These are phyloP conservation scores for Cryptomyrus ogoouensis DNA, from an alignment of 2,113 vertebrate species.

Conservation along the genomic window DNA sequence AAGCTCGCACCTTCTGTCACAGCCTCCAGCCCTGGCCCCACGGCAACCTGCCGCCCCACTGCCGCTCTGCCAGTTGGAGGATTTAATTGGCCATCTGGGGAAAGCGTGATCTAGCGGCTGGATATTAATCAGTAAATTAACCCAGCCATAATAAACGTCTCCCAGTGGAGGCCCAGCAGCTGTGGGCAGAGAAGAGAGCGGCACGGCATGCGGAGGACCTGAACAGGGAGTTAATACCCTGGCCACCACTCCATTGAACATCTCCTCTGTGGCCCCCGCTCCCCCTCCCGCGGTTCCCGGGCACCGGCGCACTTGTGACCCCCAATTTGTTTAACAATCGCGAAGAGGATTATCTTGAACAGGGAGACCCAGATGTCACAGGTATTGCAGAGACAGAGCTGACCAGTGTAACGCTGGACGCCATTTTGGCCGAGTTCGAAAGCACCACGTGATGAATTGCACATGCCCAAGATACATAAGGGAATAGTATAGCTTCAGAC, in stretches of 20 bases:
- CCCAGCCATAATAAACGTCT: conserved; percentile 96
- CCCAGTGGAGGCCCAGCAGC: conserved; percentile 79
- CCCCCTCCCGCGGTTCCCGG: conserved; percentile 47
- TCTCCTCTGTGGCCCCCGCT: conserved; percentile 66
- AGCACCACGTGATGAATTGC: conserved; percentile 42
- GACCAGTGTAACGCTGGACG: conserved; percentile 47
- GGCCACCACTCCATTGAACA: conserved; percentile 63
- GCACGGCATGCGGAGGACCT: conserved; percentile 59
- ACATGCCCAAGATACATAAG: background rate
- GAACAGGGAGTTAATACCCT: conserved; percentile 61
- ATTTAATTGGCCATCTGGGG: conserved; percentile 99
- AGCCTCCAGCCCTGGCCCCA: conserved; percentile 79
- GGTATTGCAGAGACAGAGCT: conserved; percentile 51
- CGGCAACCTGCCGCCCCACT: conserved; percentile 90
- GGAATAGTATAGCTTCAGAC: background rate
- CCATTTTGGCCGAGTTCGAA: conserved; percentile 39
- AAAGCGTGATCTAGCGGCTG: conserved; percentile 98
- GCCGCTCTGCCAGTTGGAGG: conserved; percentile 94
- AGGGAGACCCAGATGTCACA: conserved; percentile 80
- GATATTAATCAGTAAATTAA: conserved; percentile 99
- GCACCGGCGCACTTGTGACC: conserved; percentile 75
- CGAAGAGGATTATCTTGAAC: conserved; percentile 67
- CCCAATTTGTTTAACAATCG: conserved; percentile 85
- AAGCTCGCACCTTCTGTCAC: conserved; percentile 82
- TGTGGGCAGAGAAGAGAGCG: conserved; percentile 64